Percentiles rank a stretch among this genome's conserved stretches.
phyloP scores from a whole-genome alignment of 2,797 vertebrate genomes.

The Lycodopsis pacificus region DNA sequence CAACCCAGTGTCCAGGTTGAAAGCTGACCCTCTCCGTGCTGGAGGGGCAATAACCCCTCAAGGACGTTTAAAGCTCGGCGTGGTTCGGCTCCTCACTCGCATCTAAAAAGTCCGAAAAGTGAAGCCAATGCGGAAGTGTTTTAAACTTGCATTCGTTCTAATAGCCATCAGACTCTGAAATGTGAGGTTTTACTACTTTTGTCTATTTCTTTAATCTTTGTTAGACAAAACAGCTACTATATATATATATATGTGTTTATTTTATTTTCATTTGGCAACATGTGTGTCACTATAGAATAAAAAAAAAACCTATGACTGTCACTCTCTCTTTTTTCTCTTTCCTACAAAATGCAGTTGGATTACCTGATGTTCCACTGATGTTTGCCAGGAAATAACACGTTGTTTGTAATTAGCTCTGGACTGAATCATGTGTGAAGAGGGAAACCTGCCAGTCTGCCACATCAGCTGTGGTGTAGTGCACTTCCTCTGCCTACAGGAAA shows the following conservation, averaged over 20 bases:
- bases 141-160: too few species aligned
- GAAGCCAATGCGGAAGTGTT: too few species aligned
- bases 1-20: background rate
- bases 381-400: slow-evolving; percentile 44
- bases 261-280: background rate
- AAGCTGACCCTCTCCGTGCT: slow-evolving; percentile 14
- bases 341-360: slow-evolving; percentile 6
- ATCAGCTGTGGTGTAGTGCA: slow-evolving; percentile 52
- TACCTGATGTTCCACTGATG: slow-evolving; percentile 30
- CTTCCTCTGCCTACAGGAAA: slow-evolving; percentile 67
- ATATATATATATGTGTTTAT: background rate
- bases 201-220: too few species aligned
- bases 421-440: slow-evolving; percentile 63
- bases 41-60: background rate
- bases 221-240: too few species aligned
- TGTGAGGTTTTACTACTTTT: background rate
- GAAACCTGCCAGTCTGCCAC: slow-evolving; percentile 65
- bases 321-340: background rate
- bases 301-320: background rate
- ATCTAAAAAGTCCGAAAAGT: background rate
- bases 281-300: background rate
- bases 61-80: background rate
- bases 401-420: slow-evolving; percentile 53
- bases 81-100: background rate
- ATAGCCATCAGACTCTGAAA: background rate